phyloP scores from a whole-genome alignment of 2,113 vertebrate genomes.

The Orthonyx spaldingii region DNA sequence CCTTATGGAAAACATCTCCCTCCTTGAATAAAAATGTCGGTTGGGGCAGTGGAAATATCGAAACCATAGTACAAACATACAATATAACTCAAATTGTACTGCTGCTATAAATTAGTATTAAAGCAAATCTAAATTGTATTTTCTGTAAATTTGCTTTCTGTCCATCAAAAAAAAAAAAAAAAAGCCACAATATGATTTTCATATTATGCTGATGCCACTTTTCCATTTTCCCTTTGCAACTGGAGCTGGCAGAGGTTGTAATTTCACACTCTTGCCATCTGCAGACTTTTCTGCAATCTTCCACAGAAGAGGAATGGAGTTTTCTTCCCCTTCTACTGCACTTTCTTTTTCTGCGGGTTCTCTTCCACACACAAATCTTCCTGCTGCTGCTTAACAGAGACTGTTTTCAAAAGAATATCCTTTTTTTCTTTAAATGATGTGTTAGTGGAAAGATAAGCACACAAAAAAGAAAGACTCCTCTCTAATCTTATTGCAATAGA shows the following conservation, averaged over 20 bases:
- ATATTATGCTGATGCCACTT: neutral
- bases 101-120: neutral
- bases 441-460: neutral
- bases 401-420: neutral
- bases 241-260: neutral
- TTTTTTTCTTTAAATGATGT: neutral
- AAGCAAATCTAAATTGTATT: neutral
- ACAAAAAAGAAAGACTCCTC: neutral
- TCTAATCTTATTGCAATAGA: neutral
- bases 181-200: neutral
- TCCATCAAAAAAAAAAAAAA: neutral
- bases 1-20: neutral
- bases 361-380: neutral
- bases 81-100: neutral
- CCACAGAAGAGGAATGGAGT: neutral
- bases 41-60: neutral
- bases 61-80: neutral
- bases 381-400: neutral
- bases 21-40: neutral
- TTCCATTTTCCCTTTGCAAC: neutral
- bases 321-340: neutral
- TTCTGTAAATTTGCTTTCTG: neutral
- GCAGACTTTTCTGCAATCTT: neutral
- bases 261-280: neutral
- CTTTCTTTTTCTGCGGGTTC: rapidly evolving